Evolutionary conservation across 2,797 vertebrate species (phyloP).

Genomic region (Diplodus puntazzo): DNA sequence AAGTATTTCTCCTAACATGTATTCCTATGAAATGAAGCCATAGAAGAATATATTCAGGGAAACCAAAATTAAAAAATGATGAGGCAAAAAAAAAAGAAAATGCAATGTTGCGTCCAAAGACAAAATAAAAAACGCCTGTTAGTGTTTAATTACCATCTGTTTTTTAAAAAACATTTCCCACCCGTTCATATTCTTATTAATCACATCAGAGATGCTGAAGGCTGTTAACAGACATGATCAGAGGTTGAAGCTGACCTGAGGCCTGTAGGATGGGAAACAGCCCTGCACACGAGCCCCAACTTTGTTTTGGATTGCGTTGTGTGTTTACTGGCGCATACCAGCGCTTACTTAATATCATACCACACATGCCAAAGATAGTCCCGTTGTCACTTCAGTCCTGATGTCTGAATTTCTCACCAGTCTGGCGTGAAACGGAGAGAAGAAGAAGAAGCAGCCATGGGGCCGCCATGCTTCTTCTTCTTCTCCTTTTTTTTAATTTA

Average conservation of each 20-base stretch:
- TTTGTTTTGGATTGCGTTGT: conserved; percentile 81
- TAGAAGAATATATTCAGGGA: not conserved
- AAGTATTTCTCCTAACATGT: not conserved
- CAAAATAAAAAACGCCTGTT: not conserved
- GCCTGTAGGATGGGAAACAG: conserved; percentile 35
- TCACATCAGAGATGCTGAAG: conserved; percentile 5
- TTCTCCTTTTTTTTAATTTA: too few relatives aligned
- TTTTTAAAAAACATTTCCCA: not conserved
- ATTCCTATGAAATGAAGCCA: not conserved
- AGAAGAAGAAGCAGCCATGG: not conserved
- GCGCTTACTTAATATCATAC: conserved; percentile 79
- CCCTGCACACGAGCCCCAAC: conserved; percentile 56
- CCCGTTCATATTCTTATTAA: not conserved
- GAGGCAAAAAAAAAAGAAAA: not conserved
- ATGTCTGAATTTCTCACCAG: conserved; percentile 51
- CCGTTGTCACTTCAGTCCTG: conserved; percentile 66
- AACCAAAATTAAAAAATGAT: not conserved
- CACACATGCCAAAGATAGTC: conserved; percentile 74
- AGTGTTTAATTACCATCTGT: not conserved
- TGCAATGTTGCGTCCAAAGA: not conserved
- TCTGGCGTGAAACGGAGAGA: conserved; percentile 8
- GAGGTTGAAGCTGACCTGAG: conserved; percentile 64
- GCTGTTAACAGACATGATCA: conserved; percentile 31
- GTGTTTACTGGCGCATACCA: conserved; percentile 79
- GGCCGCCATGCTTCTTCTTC: not conserved